These are phyloP conservation scores for Parauchenoglanis punctatus DNA, from an alignment of 2,797 vertebrate genomes.

Conservation along the genomic window DNA sequence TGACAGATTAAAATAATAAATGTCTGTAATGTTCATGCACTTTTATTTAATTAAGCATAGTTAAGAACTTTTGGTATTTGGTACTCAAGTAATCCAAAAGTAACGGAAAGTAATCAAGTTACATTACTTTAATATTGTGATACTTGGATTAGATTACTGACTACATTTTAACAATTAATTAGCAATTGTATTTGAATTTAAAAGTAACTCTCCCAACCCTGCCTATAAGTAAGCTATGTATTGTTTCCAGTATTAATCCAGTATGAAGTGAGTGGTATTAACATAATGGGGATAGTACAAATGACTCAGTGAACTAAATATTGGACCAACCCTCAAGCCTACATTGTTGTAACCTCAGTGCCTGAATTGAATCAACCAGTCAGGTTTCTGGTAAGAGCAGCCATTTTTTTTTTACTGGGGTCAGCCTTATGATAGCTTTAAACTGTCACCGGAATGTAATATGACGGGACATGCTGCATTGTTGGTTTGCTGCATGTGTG, in stretches of 20 bases:
- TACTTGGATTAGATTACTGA: too few species aligned
- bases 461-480: conserved; percentile 47
- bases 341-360: neutral
- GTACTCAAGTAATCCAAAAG: too few species aligned
- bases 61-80: too few species aligned
- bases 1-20: too few species aligned
- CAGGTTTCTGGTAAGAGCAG: conserved; percentile 8
- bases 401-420: conserved; percentile 10
- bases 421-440: conserved; percentile 29
- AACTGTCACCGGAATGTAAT: conserved; percentile 49
- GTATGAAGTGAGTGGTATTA: neutral
- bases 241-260: neutral
- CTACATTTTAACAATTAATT: too few species aligned
- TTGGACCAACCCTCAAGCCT: too few species aligned
- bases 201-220: too few species aligned
- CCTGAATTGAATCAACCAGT: neutral
- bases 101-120: too few species aligned
- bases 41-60: too few species aligned
- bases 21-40: too few species aligned
- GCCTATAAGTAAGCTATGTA: neutral
- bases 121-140: too few species aligned
- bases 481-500: conserved; percentile 46
- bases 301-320: neutral
- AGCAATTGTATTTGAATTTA: too few species aligned
- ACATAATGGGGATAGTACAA: neutral